These are phyloP conservation scores for Andrena haemorrhoa DNA, from an alignment of 2,888 invertebrate genomes.

Conservation along the genomic window DNA sequence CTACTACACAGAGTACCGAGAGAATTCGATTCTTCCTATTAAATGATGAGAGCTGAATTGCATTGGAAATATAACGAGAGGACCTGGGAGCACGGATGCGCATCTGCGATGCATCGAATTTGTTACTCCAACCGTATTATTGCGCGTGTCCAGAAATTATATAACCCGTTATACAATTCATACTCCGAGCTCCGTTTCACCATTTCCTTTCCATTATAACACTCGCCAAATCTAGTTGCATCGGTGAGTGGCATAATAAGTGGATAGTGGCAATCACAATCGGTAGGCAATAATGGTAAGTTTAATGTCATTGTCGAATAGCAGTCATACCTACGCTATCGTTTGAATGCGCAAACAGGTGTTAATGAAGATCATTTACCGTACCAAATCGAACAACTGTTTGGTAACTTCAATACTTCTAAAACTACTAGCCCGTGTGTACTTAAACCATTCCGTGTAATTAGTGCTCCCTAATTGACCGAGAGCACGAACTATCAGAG, in stretches of 20 bases:
- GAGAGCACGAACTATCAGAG: too few relatives aligned
- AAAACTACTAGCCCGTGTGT: too few relatives aligned
- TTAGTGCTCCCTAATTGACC: too few relatives aligned
- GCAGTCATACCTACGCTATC: not conserved
- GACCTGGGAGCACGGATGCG: not conserved
- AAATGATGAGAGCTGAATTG: slow-evolving; percentile 5
- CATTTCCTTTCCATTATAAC: slow-evolving; percentile 48
- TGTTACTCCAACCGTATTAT: slow-evolving; percentile 68
- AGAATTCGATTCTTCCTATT: slow-evolving; percentile 22
- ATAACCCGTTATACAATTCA: slow-evolving; percentile 65
- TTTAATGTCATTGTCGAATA: not conserved
- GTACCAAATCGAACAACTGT: too few relatives aligned
- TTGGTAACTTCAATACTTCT: too few relatives aligned
- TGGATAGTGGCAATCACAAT: slow-evolving; percentile 16
- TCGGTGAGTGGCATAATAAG: slow-evolving; percentile 39
- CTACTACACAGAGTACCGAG: slow-evolving; percentile 8
- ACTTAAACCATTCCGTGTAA: too few relatives aligned
- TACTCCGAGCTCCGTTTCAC: slow-evolving; percentile 17
- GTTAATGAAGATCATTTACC: too few relatives aligned
- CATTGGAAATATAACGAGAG: not conserved
- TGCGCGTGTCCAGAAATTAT: slow-evolving; percentile 66
- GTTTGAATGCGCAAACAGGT: not conserved
- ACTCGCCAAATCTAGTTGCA: slow-evolving; percentile 50
- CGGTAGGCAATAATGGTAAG: not conserved
- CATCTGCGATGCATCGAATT: slow-evolving; percentile 56